Percentiles rank a stretch among this genome's conserved stretches.
Evolutionary conservation across 2,888 invertebrate species (phyloP).

Genomic region (Xestoiulus laeticollis): DNA sequence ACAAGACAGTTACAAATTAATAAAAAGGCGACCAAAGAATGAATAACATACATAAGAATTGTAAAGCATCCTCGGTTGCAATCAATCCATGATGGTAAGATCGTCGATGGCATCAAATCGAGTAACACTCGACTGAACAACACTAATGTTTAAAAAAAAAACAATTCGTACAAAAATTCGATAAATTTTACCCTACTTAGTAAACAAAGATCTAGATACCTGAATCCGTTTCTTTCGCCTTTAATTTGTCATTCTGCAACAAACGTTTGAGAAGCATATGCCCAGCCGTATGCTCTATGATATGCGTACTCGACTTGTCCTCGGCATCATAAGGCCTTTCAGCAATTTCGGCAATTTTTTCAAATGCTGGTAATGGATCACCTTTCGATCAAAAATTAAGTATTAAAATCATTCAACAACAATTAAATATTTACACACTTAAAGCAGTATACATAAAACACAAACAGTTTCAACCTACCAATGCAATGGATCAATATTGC

Average conservation of each 20-base stretch:
- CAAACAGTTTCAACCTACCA: not conserved
- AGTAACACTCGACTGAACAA: conserved; percentile 41
- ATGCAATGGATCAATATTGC: conserved; percentile 22
- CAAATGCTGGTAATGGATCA: not conserved
- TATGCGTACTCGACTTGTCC: conserved; percentile 11
- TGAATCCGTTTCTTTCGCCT: not conserved
- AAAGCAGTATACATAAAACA: not conserved
- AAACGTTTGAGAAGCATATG: conserved; percentile 45
- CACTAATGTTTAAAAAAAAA: not conserved
- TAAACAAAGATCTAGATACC: conserved; percentile 6
- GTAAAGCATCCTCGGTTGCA: conserved; percentile 50
- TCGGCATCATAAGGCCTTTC: conserved; percentile 36
- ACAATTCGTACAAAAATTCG: not conserved
- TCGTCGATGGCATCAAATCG: not conserved
- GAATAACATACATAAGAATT: conserved; percentile 29
- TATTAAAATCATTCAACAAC: not conserved
- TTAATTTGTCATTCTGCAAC: conserved; percentile 46
- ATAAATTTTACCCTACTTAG: not conserved
- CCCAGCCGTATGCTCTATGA: conserved; percentile 47
- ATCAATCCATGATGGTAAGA: conserved; percentile 42
- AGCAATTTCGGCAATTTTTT: conserved; percentile 21
- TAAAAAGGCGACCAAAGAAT: not conserved
- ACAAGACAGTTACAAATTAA: not conserved
- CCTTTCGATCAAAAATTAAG: not conserved
- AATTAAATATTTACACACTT: not conserved